Percentiles rank a stretch among this genome's conserved stretches.
These are phyloP conservation scores for Laspeyria flexula DNA, from an alignment of 2,888 invertebrate genomes.

Conservation along the genomic window DNA sequence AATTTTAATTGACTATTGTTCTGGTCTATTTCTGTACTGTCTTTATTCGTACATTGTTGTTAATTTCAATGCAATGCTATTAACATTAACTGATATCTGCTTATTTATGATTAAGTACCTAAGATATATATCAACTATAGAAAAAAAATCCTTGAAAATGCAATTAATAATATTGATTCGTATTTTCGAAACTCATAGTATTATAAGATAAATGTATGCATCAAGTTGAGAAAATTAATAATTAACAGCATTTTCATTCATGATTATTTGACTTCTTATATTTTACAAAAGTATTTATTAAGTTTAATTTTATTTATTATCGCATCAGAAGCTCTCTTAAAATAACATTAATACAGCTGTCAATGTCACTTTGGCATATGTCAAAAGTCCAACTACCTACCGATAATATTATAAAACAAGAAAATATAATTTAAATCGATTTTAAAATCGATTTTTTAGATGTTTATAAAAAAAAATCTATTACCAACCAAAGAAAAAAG, in stretches of 20 bases:
- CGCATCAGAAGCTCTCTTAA: neutral
- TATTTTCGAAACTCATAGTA: constrained; percentile 8
- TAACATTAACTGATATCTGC: constrained; percentile 14
- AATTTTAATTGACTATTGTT: constrained; percentile 38
- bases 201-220: neutral
- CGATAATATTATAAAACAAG: neutral
- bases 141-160: neutral
- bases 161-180: neutral
- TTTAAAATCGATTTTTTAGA: neutral
- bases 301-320: no score
- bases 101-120: neutral
- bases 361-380: neutral
- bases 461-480: no score
- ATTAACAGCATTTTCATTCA: neutral
- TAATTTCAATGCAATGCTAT: constrained; percentile 27
- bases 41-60: constrained; percentile 20
- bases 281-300: no score
- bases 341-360: neutral
- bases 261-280: neutral
- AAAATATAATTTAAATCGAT: neutral
- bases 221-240: neutral
- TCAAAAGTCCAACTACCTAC: neutral
- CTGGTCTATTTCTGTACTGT: constrained; percentile 26
- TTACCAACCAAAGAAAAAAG: no score
- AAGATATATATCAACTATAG: no score